Percentiles rank a stretch among this genome's conserved stretches.
phyloP scores from a whole-genome alignment of 1,140 invertebrate genomes.

The Oncopeltus fasciatus region DNA sequence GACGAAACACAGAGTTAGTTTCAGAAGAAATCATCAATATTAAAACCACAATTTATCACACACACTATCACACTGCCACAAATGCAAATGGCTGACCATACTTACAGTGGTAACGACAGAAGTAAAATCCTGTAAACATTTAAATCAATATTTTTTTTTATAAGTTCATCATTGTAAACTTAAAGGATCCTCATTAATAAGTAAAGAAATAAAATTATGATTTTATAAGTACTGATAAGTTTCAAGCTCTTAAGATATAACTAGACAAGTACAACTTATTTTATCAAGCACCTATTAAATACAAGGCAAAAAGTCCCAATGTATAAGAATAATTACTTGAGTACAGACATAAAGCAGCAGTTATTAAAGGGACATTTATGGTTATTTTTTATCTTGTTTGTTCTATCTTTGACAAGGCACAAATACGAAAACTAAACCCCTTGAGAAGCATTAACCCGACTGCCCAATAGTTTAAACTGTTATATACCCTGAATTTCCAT shows the following conservation, averaged over 20 bases:
- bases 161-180: constrained; percentile 10
- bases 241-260: not conserved
- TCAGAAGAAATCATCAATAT: too few species aligned
- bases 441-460: not conserved
- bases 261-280: constrained; percentile 10
- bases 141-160: constrained; percentile 21
- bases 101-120: constrained; percentile 38
- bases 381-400: not conserved
- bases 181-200: not conserved
- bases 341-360: not conserved
- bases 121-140: constrained; percentile 38
- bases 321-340: not conserved
- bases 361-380: not conserved
- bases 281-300: not conserved
- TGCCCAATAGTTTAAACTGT: constrained; percentile 1
- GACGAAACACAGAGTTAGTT: too few species aligned
- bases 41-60: too few species aligned
- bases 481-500: constrained; percentile 63
- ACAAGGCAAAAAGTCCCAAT: not conserved
- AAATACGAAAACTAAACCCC: not conserved
- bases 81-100: constrained; percentile 26
- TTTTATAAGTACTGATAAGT: not conserved
- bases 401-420: not conserved
- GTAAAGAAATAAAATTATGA: not conserved
- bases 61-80: too few species aligned